Base-by-base conservation (phyloP, 2,113 vertebrate genomes). In the Pseudorasbora parva region DNA sequence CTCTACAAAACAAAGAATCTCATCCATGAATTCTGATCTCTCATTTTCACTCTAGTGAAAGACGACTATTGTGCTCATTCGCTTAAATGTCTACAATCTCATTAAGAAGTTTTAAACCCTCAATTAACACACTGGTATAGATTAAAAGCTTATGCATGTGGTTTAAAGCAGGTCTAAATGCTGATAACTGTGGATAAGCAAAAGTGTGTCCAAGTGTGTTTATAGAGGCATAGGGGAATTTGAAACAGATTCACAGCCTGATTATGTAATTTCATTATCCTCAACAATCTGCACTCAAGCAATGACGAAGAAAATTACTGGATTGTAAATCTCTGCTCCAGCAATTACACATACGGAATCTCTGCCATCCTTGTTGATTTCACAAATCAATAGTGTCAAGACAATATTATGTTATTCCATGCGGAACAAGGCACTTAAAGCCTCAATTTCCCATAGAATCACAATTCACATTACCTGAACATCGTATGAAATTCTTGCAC, bases 191-290 rank as follows among this genome's bases (percentile, higher is more conserved):
- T 87, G 92, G 89, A 93, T 91, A 91, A 93, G 92, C 87, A 90
- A 84, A 90, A 89, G 89, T 77, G 88, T 88, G 83, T 83, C 89
- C 64, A 73, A 87, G 59, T 78, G 86, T 57, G 64, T 75, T 80
- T 81, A 57, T 54, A 74, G 78, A 69, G 59, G 37, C 54, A 54
- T 82, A 69, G 77, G 82, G 82, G 87, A 91, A 85, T 90, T 89
- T 91, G 86, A 90, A 47, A 89, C 87, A 45, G 77, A 68, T 45
- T 86, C 89, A 87, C 89, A 89, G 87, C 86, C 77, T 81, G 87
- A 88, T 93, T 92, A 91, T 88, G 89, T 91, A 91, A 93, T 93
- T 91, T 90, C 89, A 92, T 93, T 91, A 93, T 91, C 85, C 89
- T 64, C 82, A 82, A 91, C 88, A 91, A 92, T 91, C 88, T 90